Percentiles rank a stretch among this genome's conserved stretches.
Conservation (phyloP, 1,140 invertebrate species). For the Ceratitis capitata region DNA sequence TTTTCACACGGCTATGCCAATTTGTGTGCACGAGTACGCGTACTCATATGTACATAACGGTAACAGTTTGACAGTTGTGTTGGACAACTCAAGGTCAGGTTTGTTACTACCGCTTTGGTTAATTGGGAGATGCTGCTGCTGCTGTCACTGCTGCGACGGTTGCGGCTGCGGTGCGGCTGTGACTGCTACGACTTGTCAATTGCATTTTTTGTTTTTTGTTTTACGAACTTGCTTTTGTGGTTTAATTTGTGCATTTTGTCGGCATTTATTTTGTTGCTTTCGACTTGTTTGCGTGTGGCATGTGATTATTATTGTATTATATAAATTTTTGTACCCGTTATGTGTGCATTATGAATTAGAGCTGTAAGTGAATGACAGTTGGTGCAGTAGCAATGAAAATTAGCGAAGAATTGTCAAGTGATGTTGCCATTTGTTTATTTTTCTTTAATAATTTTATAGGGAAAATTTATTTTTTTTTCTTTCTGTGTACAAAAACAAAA, state of each 20-base stretch:
- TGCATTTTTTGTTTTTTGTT: neutral
- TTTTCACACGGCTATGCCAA: neutral
- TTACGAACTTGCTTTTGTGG: neutral
- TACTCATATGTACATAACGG: neutral
- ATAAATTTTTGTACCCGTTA: neutral
- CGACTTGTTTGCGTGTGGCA: neutral
- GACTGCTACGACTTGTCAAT: constrained; percentile 26
- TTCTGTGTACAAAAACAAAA: no score
- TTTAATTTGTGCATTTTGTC: neutral
- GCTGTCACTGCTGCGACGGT: no score
- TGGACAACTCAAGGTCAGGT: neutral
- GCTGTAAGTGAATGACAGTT: neutral
- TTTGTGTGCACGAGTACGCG: neutral
- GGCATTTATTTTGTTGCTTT: neutral
- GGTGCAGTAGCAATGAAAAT: neutral
- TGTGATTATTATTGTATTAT: neutral
- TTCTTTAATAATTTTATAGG: neutral
- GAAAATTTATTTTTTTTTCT: neutral
- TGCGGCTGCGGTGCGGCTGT: no score
- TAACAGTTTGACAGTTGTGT: constrained; percentile 8
- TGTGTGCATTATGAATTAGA: neutral
- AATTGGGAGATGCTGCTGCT: constrained; percentile 3
- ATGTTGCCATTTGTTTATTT: no score
- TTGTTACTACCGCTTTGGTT: neutral
- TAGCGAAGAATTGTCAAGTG: neutral